Evolutionary conservation across 2,797 vertebrate genomes (phyloP).

Genomic region (Podarcis lilfordi): DNA sequence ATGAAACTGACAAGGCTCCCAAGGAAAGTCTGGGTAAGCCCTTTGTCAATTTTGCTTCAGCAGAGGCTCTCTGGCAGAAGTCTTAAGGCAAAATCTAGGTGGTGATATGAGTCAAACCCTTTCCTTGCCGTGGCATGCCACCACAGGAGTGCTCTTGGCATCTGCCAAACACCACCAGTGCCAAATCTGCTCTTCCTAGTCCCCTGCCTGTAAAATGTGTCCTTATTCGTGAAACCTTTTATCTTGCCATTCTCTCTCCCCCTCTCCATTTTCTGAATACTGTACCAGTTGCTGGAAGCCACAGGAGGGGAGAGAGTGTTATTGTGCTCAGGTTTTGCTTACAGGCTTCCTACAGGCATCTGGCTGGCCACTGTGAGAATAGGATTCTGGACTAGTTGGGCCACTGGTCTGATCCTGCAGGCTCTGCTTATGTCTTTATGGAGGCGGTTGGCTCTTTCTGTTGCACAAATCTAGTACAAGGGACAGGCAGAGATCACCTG

Average conservation of each 20-base stretch:
- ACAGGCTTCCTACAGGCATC: too few species aligned
- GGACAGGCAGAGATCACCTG: not conserved
- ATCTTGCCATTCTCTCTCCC: not conserved
- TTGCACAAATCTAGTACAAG: not conserved
- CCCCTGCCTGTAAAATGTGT: not conserved
- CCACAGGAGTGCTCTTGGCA: not conserved
- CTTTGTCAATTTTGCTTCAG: not conserved
- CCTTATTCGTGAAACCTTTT: not conserved
- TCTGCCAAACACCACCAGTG: not conserved
- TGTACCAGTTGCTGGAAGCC: too few species aligned
- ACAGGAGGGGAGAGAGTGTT: too few species aligned
- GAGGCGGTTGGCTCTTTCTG: not conserved
- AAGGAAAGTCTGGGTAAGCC: not conserved
- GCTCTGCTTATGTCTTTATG: not conserved
- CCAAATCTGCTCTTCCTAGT: not conserved
- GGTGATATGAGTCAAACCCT: not conserved
- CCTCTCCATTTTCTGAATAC: not conserved
- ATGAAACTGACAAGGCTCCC: not conserved
- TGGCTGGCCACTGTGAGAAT: too few species aligned
- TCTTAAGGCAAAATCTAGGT: not conserved
- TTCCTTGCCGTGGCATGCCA: not conserved
- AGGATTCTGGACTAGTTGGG: too few species aligned
- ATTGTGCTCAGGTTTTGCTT: too few species aligned
- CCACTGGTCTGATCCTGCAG: too few species aligned
- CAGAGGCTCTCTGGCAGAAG: not conserved